Percentiles rank a stretch among this genome's conserved stretches.
Evolutionary conservation across 92 coral and sea anemone genomes (phyloP).

Genomic region (Virgularia gustaviana): DNA sequence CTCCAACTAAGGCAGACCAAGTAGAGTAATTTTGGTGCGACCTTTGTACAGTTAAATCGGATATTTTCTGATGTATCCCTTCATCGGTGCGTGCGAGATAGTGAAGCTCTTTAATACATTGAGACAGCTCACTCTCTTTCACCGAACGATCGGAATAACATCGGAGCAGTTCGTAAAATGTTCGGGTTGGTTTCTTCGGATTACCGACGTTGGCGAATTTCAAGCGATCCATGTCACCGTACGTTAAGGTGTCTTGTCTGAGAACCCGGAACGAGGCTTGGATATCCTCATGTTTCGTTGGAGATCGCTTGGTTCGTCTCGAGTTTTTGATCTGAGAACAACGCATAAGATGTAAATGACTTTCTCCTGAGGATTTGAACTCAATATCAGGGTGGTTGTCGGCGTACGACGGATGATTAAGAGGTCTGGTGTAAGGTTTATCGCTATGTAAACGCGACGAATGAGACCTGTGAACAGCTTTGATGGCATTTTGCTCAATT

Average conservation of each 20-base stretch:
- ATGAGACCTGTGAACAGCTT: constrained; percentile 55
- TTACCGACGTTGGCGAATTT: constrained; percentile 66
- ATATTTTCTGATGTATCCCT: constrained; percentile 40
- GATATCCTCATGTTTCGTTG: not conserved
- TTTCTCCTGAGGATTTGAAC: constrained; percentile 71
- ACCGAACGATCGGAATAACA: constrained; percentile 64
- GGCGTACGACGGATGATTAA: constrained; percentile 58
- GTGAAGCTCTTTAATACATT: constrained; percentile 67
- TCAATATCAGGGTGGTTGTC: constrained; percentile 72
- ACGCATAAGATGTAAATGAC: constrained; percentile 44
- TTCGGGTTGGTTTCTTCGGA: constrained; percentile 54
- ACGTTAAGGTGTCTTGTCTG: constrained; percentile 54
- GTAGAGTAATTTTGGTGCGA: constrained; percentile 67
- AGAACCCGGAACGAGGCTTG: constrained; percentile 33
- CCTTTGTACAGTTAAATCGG: constrained; percentile 48
- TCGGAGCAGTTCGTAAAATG: constrained; percentile 67
- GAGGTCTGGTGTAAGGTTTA: constrained; percentile 64
- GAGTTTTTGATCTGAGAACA: constrained; percentile 20
- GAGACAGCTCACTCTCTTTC: constrained; percentile 63
- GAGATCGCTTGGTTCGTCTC: constrained; percentile 10
- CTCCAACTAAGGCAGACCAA: constrained; percentile 68
- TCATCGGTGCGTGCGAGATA: constrained; percentile 58
- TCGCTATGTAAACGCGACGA: constrained; percentile 54
- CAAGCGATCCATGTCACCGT: constrained; percentile 60
- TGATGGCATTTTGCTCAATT: constrained; percentile 53